These are phyloP conservation scores for Lasiurus cinereus DNA, from an alignment of 2,113 vertebrate species.

Conservation along the genomic window DNA sequence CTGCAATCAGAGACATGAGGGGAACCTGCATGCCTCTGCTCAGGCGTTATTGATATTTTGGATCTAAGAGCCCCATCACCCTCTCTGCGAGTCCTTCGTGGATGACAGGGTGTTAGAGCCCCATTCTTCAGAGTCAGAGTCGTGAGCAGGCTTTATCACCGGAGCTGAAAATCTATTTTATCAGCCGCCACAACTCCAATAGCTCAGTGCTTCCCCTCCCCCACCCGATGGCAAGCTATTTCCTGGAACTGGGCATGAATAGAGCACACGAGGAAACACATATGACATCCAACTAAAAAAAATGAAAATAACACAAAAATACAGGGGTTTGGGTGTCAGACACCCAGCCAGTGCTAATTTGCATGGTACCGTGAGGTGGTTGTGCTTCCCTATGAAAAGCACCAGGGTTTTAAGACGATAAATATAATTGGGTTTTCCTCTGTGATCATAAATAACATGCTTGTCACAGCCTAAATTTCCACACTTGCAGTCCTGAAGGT, in stretches of 20 bases:
- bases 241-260: not conserved
- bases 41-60: constrained; percentile 51
- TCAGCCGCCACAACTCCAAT: not conserved
- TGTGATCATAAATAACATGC: not conserved
- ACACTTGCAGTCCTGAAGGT: not conserved
- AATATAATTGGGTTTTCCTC: not conserved
- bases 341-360: not conserved
- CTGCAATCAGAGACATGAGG: constrained; percentile 56
- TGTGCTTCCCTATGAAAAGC: not conserved
- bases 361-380: not conserved
- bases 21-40: constrained; percentile 24
- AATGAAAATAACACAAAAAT: not conserved
- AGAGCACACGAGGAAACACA: not conserved
- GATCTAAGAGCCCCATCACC: not conserved
- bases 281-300: not conserved
- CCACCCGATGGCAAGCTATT: not conserved
- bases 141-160: not conserved
- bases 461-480: not conserved
- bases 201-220: not conserved
- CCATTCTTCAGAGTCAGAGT: constrained; percentile 24
- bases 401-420: not conserved
- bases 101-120: not conserved
- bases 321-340: not conserved
- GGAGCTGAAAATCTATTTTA: not conserved
- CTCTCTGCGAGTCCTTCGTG: constrained; percentile 4